phyloP scores from a whole-genome alignment of 2,113 vertebrate species.

The Cryptomyrus ogoouensis region DNA sequence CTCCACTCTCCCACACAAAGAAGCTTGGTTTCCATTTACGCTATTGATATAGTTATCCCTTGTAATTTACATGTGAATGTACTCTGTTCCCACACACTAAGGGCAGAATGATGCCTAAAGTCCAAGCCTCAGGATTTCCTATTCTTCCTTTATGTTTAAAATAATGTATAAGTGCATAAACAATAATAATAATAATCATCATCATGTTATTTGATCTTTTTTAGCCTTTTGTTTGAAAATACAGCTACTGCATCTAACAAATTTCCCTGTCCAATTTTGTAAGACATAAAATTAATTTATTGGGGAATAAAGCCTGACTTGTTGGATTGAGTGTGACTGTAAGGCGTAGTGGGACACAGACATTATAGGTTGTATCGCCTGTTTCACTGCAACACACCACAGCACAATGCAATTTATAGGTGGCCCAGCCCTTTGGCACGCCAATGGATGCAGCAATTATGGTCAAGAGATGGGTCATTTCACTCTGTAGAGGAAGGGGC shows the following conservation, averaged over 20 bases:
- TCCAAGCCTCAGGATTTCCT: neutral
- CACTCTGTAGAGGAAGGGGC: conserved; percentile 14
- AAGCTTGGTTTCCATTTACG: neutral
- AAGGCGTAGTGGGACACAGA: neutral
- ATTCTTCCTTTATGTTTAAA: neutral
- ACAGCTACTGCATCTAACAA: neutral
- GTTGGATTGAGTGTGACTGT: neutral
- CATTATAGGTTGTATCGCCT: neutral
- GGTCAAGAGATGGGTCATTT: conserved; percentile 29
- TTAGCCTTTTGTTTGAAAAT: neutral
- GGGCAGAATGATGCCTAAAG: neutral
- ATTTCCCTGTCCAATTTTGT: neutral
- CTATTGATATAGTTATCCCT: conserved; percentile 3
- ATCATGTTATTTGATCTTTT: neutral
- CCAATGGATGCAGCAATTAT: conserved; percentile 27
- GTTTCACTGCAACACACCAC: neutral
- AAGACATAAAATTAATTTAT: neutral
- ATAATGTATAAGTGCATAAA: neutral
- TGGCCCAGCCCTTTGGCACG: conserved; percentile 26
- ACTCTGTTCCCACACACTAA: neutral
- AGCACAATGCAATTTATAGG: conserved; percentile 15
- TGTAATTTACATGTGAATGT: conserved; percentile 6
- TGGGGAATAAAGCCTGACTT: neutral
- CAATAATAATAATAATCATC: neutral
- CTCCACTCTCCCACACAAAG: neutral